Conservation (phyloP, 2,797 vertebrate species). For the Melanogrammus aeglefinus region DNA sequence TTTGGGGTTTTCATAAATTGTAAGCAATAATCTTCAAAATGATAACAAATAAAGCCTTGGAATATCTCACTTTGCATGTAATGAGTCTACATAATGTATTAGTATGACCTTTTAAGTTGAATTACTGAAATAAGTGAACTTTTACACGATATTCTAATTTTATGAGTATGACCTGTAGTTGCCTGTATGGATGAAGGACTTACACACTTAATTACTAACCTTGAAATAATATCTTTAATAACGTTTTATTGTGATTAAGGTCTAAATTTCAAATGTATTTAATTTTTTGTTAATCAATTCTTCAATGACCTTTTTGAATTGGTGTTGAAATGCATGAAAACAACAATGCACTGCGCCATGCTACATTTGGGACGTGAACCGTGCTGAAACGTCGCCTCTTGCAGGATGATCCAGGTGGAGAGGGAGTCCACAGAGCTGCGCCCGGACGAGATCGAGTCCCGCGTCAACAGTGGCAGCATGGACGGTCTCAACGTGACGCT, state of each 20-base stretch:
- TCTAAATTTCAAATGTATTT: background rate
- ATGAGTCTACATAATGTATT: too few relatives aligned
- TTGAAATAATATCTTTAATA: background rate
- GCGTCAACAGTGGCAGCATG: constrained; percentile 93
- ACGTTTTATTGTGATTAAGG: background rate
- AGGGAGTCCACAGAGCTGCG: constrained; percentile 92
- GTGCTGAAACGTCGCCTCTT: background rate
- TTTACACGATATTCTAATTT: too few relatives aligned
- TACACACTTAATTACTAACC: background rate
- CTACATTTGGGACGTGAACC: background rate
- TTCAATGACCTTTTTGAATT: background rate
- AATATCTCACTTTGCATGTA: too few relatives aligned
- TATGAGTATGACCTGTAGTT: too few relatives aligned
- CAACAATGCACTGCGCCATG: background rate
- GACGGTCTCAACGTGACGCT: constrained; percentile 90
- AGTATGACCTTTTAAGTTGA: too few relatives aligned
- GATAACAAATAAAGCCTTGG: too few relatives aligned
- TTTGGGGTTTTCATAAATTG: too few relatives aligned
- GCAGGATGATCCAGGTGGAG: constrained; percentile 97
- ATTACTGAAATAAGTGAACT: too few relatives aligned
- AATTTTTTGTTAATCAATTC: background rate
- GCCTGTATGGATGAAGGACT: constrained; percentile 12
- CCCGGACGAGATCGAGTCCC: constrained; percentile 88
- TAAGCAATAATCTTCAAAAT: too few relatives aligned
- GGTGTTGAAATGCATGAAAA: background rate